These are phyloP conservation scores for Portevinia maculata DNA, from an alignment of 2,888 invertebrate genomes.

Conservation along the genomic window DNA sequence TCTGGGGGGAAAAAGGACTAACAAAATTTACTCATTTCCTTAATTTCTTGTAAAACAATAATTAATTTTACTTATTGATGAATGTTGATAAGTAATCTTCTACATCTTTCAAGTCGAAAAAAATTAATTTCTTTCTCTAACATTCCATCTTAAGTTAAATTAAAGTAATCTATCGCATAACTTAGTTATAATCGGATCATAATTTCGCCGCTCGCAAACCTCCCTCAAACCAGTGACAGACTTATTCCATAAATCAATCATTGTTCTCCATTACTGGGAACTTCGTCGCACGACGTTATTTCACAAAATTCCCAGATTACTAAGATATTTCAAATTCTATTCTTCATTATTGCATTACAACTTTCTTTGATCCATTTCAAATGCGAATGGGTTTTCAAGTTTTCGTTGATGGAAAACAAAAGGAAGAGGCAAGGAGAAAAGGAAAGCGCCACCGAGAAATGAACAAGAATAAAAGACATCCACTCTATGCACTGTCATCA, in stretches of 20 bases:
- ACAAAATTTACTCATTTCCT: too few relatives aligned
- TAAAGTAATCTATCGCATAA: conserved; percentile 68
- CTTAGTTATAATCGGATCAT: conserved; percentile 71
- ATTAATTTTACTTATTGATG: conserved; percentile 36
- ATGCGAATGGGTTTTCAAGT: conserved; percentile 43
- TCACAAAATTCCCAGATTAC: conserved; percentile 67
- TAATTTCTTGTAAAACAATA: conserved; percentile 3
- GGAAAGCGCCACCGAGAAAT: conserved; percentile 33
- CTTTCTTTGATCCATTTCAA: conserved; percentile 68
- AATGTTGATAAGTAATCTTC: too few relatives aligned
- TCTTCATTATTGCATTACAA: conserved; percentile 72
- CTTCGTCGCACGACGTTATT: conserved; percentile 25
- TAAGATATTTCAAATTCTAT: conserved; percentile 63
- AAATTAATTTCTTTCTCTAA: conserved; percentile 30
- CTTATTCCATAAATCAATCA: conserved; percentile 71
- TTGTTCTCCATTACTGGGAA: conserved; percentile 50
- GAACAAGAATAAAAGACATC: conserved; percentile 68
- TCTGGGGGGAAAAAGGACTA: too few relatives aligned
- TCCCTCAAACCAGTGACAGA: conserved; percentile 19
- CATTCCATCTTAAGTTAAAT: conserved; percentile 52
- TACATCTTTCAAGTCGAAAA: conserved; percentile 56
- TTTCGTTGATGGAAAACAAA: conserved; percentile 31
- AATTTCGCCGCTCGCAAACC: conserved; percentile 31
- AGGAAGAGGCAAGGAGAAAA: conserved; percentile 6
- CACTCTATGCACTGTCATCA: conserved; percentile 54